A percentile compares a stretch with the other conserved stretches of the same genome.
Conservation (phyloP, 2,888 invertebrate species). For the Lycaena phlaeas region DNA sequence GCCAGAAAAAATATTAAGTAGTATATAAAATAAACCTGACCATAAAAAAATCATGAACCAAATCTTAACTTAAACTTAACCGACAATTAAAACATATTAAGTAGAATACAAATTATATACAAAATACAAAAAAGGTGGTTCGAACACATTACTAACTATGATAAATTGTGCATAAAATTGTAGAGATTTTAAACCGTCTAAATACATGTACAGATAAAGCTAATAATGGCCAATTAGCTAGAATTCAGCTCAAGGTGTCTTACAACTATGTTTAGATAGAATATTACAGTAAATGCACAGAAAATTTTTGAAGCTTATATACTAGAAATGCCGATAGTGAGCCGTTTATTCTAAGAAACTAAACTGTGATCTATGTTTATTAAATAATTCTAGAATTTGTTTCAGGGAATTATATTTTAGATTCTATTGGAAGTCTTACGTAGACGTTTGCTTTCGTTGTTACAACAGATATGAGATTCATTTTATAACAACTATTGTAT, state of each 20-base stretch:
- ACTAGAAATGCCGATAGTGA: conserved; percentile 7
- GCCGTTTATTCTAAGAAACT: background rate
- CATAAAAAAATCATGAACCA: conserved; percentile 17
- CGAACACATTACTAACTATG: conserved; percentile 34
- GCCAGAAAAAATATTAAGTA: too few relatives aligned
- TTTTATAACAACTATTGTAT: conserved; percentile 4
- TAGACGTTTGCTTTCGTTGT: conserved; percentile 29
- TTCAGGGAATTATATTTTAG: background rate
- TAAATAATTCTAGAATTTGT: background rate
- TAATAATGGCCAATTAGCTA: conserved; percentile 6
- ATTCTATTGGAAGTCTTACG: conserved; percentile 9
- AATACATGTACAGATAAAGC: conserved; percentile 4
- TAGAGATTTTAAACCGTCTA: conserved; percentile 13
- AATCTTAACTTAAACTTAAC: conserved; percentile 28
- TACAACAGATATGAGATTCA: conserved; percentile 16
- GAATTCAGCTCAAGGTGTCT: background rate
- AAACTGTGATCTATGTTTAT: background rate
- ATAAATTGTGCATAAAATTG: conserved; percentile 13
- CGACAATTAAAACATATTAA: conserved; percentile 22
- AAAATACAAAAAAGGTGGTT: conserved; percentile 41
- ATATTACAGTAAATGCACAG: background rate
- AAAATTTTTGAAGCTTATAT: background rate
- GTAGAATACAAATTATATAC: conserved; percentile 27
- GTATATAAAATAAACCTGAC: too few relatives aligned
- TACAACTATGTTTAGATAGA: background rate